Percentiles rank a stretch among this genome's conserved stretches.
Evolutionary conservation across 2,797 vertebrate species (phyloP).

Genomic region (Ara ararauna): DNA sequence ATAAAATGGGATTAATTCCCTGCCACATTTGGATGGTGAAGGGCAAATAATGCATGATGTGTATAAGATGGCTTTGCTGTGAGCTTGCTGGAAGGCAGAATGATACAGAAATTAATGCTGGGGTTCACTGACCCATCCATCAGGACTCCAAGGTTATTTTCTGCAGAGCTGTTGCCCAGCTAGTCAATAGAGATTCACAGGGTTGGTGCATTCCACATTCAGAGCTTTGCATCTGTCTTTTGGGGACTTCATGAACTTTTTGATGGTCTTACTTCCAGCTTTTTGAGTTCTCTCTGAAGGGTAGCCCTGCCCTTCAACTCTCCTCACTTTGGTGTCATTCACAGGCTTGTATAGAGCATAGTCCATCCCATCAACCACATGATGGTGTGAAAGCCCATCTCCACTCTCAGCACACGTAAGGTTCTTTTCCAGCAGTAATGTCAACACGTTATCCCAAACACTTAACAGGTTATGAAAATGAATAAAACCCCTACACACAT

Average conservation of each 20-base stretch:
- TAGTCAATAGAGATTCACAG: background rate
- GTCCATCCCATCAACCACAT: fast-evolving
- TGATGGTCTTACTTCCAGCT: background rate
- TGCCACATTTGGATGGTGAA: background rate
- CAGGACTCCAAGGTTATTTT: background rate
- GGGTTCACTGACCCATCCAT: fast-evolving
- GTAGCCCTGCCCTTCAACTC: background rate
- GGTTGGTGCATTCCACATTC: background rate
- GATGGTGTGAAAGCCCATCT: background rate
- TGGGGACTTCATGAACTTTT: background rate
- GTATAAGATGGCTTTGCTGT: background rate
- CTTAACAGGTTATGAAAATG: background rate
- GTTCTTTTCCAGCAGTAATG: background rate
- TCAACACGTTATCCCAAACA: fast-evolving
- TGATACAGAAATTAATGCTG: background rate
- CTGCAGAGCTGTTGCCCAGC: background rate
- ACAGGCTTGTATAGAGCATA: background rate
- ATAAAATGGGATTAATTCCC: background rate
- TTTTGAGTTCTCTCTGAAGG: background rate
- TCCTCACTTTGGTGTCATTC: background rate
- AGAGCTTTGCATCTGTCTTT: background rate
- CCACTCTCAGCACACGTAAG: fast-evolving
- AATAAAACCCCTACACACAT: fast-evolving
- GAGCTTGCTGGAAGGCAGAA: background rate
- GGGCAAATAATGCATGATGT: background rate